Percentiles rank a stretch among this genome's conserved stretches.
phyloP scores from a whole-genome alignment of 2,888 invertebrate species.

The Hemaris fuciformis region DNA sequence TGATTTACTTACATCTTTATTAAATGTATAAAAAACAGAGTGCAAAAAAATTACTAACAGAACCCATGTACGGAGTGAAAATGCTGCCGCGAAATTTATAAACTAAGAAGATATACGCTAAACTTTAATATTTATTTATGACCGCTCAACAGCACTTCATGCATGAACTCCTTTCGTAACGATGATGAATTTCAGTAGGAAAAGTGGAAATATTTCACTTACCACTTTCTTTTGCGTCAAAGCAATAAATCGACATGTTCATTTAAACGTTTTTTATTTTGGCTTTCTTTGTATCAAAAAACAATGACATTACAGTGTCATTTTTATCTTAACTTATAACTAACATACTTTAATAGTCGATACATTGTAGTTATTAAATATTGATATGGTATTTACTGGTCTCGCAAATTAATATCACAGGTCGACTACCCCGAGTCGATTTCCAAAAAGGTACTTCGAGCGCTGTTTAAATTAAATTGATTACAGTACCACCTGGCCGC shows the following conservation, averaged over 20 bases:
- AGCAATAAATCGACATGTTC: slow-evolving; percentile 20
- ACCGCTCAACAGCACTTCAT: slow-evolving; percentile 48
- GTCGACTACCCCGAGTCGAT: slow-evolving; percentile 28
- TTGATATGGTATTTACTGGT: slow-evolving; percentile 1
- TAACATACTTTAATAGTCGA: not conserved
- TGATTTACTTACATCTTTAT: not conserved
- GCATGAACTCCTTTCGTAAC: slow-evolving; percentile 49
- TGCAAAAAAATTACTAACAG: not conserved
- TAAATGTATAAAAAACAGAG: not conserved
- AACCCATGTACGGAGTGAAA: not conserved
- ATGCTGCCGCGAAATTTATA: not conserved
- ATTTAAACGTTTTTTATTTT: slow-evolving; percentile 34
- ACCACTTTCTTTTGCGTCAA: slow-evolving; percentile 33
- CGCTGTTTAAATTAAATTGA: slow-evolving; percentile 16
- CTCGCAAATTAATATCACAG: slow-evolving; percentile 52
- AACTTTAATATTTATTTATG: slow-evolving; percentile 36
- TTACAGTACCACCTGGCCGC: slow-evolving; percentile 47
- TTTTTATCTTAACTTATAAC: not conserved
- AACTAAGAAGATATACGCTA: slow-evolving; percentile 11
- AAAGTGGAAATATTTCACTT: slow-evolving; percentile 31
- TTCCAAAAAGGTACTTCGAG: not conserved
- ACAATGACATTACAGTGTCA: slow-evolving; percentile 19
- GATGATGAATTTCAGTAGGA: slow-evolving; percentile 58
- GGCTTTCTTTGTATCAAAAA: slow-evolving; percentile 42
- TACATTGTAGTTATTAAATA: not conserved